Base-by-base conservation (phyloP, 2,113 vertebrate genomes). In the Carollia perspicillata region DNA sequence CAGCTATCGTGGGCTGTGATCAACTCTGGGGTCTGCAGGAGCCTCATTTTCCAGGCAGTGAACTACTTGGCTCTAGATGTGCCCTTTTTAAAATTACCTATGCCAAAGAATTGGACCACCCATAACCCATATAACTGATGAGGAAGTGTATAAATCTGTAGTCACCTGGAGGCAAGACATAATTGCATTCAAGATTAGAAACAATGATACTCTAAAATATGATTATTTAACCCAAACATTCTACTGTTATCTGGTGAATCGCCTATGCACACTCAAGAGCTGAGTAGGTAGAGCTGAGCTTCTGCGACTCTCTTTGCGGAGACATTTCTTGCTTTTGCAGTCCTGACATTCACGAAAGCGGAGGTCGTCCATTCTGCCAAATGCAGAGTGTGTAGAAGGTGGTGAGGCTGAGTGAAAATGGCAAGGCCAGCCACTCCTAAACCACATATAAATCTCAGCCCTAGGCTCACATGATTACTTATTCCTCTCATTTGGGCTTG, bases 401-500 rank as follows among this genome's bases (percentile, higher is more conserved):
- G 74, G 49, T 28, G 42, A 58, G 74, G 84, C 42, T 84, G 84
- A 86, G 74, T 33, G 42, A 11, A 47, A 89, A 65, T 42, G 86
- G 35, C 28, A 80, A 74, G 79, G 53, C 75, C 68, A n/a, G 72
- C 18, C 16, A 11, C 30, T 85, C 58, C 2, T 83, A 55, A 94
- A 66, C 93, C 93, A 86, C 14, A 30, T 35, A 66, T 44, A 30
- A 86, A 92, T 83, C 66, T 5, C 47, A 79, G 84, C 51, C 60
- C 47, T 42, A 72, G 77, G 83, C 71, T 1, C 16, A 1, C 60
- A 9, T 12, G 74, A 93, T 90, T 86, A 55, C 71, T 88, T 63
- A 65, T 74, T 93, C 71, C 71, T 84, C 90, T 86, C 93, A 83
- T 96, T 95, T 95, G 89, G 60, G 78, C 84, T 96, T 93, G 90